Evolutionary conservation across 2,797 vertebrate genomes (phyloP), one percentile per base, ranked within the genome.

Genomic region (Hoplostethus atlanticus): DNA sequence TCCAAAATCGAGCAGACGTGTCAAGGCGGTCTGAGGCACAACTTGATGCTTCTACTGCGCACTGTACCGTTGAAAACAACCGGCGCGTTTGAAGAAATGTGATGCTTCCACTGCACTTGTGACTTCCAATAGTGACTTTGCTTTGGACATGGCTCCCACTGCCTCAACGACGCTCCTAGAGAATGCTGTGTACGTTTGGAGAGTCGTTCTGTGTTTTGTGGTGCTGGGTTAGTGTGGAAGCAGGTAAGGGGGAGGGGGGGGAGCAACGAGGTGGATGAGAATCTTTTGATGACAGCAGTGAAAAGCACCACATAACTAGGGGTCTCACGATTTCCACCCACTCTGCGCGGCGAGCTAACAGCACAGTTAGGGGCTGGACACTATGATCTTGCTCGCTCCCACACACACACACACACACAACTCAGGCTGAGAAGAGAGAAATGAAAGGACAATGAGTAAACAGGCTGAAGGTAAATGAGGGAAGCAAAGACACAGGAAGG

Each of bases 291-390:
- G 76, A 81, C 87, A 88, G 85, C 53, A 69, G 73, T 86, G 78
- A 68, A 85, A 84, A 83, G 61, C 62, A 53, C 68, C 69, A 9
- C 76, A 75, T 46, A 71, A 64, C 71, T 71, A 75, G 83, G 79
- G 81, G 74, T 76, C 88, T 88, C 88, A 91, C 86, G 88, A 91
- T 87, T 77, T 86, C 88, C 88, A 62, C 92, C 90, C 82, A 91
- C 91, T 86, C 82, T 64, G 71, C 59, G 68, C 56, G 60, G 79
- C 70, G 59, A 77, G 67, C 80, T 80, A 79, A 79, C 81, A 82
- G 73, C 79, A 80, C 77, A 75, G 82, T 80, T 50, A 87, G 82
- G 75, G 79, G 79, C 69, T 75, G 79, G 76, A 79, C 62, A 76
- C 38, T 0, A 12, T 67, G 67, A 70, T 75, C 55, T 62, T 72